Evolutionary conservation across 35 echinoderm and acorn worm genomes (phyloP), one percentile per base, ranked within the genome.

Genomic region (Heliocidaris erythrogramma): DNA sequence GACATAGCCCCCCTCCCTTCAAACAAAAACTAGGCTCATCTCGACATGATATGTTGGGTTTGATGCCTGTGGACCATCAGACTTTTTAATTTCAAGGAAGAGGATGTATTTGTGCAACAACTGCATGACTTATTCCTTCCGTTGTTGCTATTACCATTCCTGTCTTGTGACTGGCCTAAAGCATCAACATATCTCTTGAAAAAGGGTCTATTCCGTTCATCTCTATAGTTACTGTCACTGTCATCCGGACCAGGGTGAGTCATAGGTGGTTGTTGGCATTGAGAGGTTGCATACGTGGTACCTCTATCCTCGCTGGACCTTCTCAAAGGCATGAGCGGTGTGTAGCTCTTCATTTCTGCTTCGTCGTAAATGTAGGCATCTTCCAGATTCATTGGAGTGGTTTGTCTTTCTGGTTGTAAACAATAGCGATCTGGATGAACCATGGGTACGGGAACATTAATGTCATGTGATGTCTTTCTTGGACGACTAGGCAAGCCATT

Each of bases 61-160:
- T 92, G 13, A 92, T 92, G 91, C 49, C 91, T 49, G 49, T 92
- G 91, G 29, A 92, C 91, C 91, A 92, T 92, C 50, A 92, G 48
- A 92, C 91, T 92, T 92, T 92, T 92, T 30, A 92, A 59, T 27
- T 92, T 92, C 91, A 92, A 50, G 13, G 91, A 92, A 32, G 91
- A 52, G 5, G 48, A 13, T 11, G 48, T 30, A 59, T 59, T 92
- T 8, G 91, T 30, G 29, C 31, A 92, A 1, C 48, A 52, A 48
- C 49, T 48, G 11, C 91, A 30, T 13, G n/a, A 30, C 50, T 48
- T 30, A 59, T 30, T 92, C 1, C 91, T 92, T 32, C 13, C 49
- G 49, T 59, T 92, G 47, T 59, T 30, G 49, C 21, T 29, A 59
- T 13, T 92, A 5, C 49, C 18, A 24, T 59, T 30, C 47, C 13